A percentile compares a stretch with the other conserved stretches of the same genome.
These are phyloP conservation scores for Acromyrmex heyeri DNA, from an alignment of 1,140 invertebrate genomes.

Conservation along the genomic window DNA sequence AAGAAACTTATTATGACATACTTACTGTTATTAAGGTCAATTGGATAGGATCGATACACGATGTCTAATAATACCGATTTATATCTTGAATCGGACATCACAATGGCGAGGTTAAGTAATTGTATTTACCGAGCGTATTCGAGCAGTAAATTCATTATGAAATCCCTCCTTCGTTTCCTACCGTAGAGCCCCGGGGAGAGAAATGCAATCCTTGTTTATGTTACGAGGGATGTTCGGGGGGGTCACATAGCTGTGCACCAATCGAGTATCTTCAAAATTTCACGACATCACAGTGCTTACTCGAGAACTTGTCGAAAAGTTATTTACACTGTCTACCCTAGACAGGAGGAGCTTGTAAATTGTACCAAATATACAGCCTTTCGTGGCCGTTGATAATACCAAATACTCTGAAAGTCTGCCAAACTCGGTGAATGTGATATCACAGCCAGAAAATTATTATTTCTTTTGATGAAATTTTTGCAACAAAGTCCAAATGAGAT, in stretches of 20 bases:
- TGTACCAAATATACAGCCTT: conserved; percentile 20
- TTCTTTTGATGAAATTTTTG: neutral
- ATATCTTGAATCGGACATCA: conserved; percentile 5
- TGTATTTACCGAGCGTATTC: conserved; percentile 71
- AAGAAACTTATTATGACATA: neutral
- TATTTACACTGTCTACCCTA: conserved; percentile 14
- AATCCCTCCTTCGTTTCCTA: conserved; percentile 45
- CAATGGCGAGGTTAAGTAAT: conserved; percentile 72
- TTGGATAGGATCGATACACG: neutral
- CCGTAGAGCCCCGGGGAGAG: conserved; percentile 47
- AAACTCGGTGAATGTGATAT: neutral
- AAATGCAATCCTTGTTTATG: conserved; percentile 73
- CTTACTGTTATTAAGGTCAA: neutral
- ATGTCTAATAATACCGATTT: conserved; percentile 37
- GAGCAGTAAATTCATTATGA: conserved; percentile 68
- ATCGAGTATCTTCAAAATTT: conserved; percentile 75
- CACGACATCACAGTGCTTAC: conserved; percentile 53
- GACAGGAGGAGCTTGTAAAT: conserved; percentile 30
- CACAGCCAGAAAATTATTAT: neutral
- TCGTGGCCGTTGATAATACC: conserved; percentile 10
- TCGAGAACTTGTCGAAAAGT: conserved; percentile 47
- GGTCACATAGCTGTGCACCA: conserved; percentile 49
- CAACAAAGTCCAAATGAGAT: neutral
- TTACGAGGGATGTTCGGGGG: conserved; percentile 68
- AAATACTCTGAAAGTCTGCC: neutral